Evolutionary conservation across 2,888 invertebrate genomes (phyloP), one percentile per base, ranked within the genome.

Genomic region (Steromphala cineraria): DNA sequence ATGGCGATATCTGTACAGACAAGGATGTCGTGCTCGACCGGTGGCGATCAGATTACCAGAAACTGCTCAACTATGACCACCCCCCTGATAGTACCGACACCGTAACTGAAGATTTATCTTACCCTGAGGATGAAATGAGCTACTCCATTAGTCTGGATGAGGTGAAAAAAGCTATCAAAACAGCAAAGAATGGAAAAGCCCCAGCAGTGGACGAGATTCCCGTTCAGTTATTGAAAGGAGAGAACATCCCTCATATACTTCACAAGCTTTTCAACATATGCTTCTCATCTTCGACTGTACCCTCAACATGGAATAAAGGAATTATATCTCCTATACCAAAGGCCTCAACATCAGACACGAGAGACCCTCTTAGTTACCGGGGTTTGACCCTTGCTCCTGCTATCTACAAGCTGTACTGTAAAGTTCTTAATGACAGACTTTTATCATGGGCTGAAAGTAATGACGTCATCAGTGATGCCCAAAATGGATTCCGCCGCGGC

Each of bases 251-350:
- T 28, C 19, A 36, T 4, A 28, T 31, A 28, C 36, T 71, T 28
- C 13, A 71, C 28, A 71, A 28, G n/a, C 71, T 75, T n/a, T 75
- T 75, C 53, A 75, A 21, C 46, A n/a, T 75, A 19, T 40, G 75
- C 40, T 46, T 36, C 36, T n/a, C 55, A n/a, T 24, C n/a, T 0
- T n/a, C 24, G 19, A 31, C 21, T 5, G 31, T 71, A 1, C 71
- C 71, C 28, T 31, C 21, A 24, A 31, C n/a, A n/a, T 71, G 71
- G 71, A 31, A 21, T 8, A 28, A 31, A n/a, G 71, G 71, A n/a
- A 31, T 71, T 31, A 71, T 71, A 24, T n/a, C 8, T 28, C 24
- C 71, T 24, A 71, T 71, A 24, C 71, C 71, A 71, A 71, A 71
- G 17, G 31, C 21, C 24, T 17, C 28, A 19, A 71, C 24, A 31